These are phyloP conservation scores for Brachionichthys hirsutus DNA, from an alignment of 2,113 vertebrate species.

Conservation along the genomic window DNA sequence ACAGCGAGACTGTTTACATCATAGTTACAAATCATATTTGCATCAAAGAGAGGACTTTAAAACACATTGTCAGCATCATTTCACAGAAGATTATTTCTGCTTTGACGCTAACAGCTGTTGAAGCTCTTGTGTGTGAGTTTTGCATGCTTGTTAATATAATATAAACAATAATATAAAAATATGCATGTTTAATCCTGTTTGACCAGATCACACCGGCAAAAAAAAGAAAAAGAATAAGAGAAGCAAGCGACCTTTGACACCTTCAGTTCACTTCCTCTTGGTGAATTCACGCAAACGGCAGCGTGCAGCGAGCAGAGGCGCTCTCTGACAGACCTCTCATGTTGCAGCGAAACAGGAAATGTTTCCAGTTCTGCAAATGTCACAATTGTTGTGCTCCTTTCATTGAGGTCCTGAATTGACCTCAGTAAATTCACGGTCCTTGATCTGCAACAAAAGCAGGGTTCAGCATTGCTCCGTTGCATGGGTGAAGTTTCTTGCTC, in stretches of 20 bases:
- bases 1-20: background rate
- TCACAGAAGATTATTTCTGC: no score
- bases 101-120: no score
- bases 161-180: background rate
- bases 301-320: background rate
- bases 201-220: background rate
- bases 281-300: background rate
- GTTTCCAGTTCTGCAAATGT: background rate
- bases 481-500: background rate
- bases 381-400: background rate
- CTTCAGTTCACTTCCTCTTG: slow-evolving; percentile 2
- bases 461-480: slow-evolving; percentile 16
- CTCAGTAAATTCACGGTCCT: background rate
- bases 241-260: no score
- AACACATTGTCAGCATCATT: no score
- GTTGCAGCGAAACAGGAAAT: background rate
- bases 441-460: slow-evolving; percentile 39
- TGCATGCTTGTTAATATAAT: background rate
- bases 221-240: background rate
- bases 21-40: background rate
- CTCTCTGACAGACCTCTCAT: background rate
- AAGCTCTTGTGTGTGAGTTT: no score
- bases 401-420: background rate
- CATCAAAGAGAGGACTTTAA: background rate
- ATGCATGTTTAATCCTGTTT: background rate